Evolutionary conservation across 2,113 vertebrate genomes (phyloP).

Genomic region (Nestor notabilis): DNA sequence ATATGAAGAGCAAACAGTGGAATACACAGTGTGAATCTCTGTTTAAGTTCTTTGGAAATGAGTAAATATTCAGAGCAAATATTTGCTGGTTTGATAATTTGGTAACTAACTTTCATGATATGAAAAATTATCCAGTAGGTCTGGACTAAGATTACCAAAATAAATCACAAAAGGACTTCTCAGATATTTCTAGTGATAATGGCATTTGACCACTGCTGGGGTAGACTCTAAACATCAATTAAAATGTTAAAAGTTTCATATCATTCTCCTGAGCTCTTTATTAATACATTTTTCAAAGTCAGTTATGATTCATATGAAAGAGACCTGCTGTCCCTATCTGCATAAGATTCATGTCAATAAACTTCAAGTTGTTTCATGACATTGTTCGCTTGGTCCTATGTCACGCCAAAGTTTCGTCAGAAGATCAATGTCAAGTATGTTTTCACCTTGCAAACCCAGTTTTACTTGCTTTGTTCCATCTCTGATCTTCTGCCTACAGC

Average conservation of each 20-base stretch:
- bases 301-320: slow-evolving; percentile 19
- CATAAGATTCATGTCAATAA: slow-evolving; percentile 41
- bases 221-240: background rate
- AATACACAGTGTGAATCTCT: background rate
- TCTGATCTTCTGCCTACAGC: background rate
- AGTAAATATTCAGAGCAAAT: slow-evolving; percentile 22
- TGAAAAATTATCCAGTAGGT: background rate
- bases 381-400: background rate
- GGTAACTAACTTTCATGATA: background rate
- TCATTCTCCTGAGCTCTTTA: background rate
- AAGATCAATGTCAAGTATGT: slow-evolving; percentile 19
- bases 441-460: slow-evolving; percentile 23
- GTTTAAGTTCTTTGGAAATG: background rate
- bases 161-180: background rate
- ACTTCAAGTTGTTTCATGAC: slow-evolving; percentile 4
- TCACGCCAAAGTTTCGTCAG: slow-evolving; percentile 22
- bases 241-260: background rate
- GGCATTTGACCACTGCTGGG: background rate
- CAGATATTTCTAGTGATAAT: background rate
- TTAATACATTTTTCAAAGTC: slow-evolving; percentile 17
- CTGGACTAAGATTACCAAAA: background rate
- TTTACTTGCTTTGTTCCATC: background rate
- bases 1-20: slow-evolving; percentile 1
- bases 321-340: background rate
- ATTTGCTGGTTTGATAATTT: slow-evolving; percentile 3